Evolutionary conservation across 2,888 invertebrate genomes (phyloP), one percentile per base, ranked within the genome.

Genomic region (Eristalis tenax): DNA sequence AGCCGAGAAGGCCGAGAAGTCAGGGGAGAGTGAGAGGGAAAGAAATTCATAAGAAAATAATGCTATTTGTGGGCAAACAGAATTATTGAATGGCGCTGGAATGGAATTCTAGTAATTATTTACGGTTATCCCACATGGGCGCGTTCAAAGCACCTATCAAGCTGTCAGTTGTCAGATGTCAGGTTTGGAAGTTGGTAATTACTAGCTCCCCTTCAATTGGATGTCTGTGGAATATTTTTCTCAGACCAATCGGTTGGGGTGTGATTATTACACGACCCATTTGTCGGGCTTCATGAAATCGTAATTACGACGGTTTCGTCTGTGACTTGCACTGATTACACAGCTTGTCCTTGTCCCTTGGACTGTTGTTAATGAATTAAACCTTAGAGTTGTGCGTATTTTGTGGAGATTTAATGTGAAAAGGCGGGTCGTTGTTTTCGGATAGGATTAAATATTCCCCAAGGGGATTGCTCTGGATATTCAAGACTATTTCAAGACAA

Each of bases 81-180:
- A 83, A 70, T 86, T 75, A 86, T 83, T 86, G 78, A 83, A 86
- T 83, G 56, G 13, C 73, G 70, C 28, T 66, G 69, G 56, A 61
- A 59, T 66, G 56, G 73, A 69, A 68, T 70, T 78, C 23, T 65
- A 66, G 83, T 78, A 66, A 75, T 63, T 83, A 83, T 78, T 78
- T 64, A 83, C 56, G 35, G 77, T 83, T 73, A 78, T 68, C 26
- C 68, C 32, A n/a, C 38, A 56, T 28, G 66, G 79, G 83, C 26
- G 68, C 68, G 50, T 22, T 57, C 43, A 8, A 28, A 59, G n/a
- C 35, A 65, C 65, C 70, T 68, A 78, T 83, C 56, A 70, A 75
- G 56, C 70, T 86, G 86, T 86, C 78, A 86, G 40, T 40, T 74
- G 83, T 83, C 78, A 86, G 70, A 66, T 50, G 15, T 23, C 57